Evolutionary conservation across 2,113 vertebrate species (phyloP), one percentile per base, ranked within the genome.

Genomic region (Heterotilapia buettikoferi): DNA sequence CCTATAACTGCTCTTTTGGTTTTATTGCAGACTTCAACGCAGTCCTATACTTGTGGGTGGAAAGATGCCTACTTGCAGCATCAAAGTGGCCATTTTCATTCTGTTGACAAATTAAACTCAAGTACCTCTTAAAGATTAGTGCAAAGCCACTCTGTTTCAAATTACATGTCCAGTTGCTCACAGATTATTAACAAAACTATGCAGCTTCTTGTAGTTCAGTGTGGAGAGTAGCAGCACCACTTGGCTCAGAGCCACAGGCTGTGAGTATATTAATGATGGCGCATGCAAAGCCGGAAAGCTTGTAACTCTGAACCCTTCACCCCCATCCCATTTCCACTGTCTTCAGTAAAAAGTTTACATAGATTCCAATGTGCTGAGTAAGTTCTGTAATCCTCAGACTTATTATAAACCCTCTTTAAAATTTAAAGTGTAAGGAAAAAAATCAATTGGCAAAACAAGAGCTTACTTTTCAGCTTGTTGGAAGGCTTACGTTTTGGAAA

Each of bases 91-190:
- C 1, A 2, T 52, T 78, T 52, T n/a, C 45, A 52, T 33, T 92
- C 29, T 89, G 57, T 89, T 90, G 86, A 90, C 84, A 87, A 90
- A 85, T 84, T 78, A 29, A 84, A 90, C 89, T 90, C 79, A 68
- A 93, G 89, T 89, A 81, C 80, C 84, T 92, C 86, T 90, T 85
- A 63, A 85, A 92, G 86, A 92, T 92, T 92, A 92, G 61, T 90
- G 84, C 89, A 92, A 84, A 91, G 81, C 89, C 83, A 83, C 21
- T 76, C 81, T 82, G 84, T 88, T 92, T 92, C 47, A 79, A 86
- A 89, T 82, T 87, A 71, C 88, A 88, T 66, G 85, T 86, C 82
- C 87, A 76, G 84, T 84, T 87, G 80, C 86, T 76, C 7, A 4
- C 82, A 84, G 87, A 91, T 91, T 88, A 92, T 92, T 87, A 91